Evolutionary conservation across 2,113 vertebrate species (phyloP), one percentile per base, ranked within the genome.

Genomic region (Barnardius zonarius): DNA sequence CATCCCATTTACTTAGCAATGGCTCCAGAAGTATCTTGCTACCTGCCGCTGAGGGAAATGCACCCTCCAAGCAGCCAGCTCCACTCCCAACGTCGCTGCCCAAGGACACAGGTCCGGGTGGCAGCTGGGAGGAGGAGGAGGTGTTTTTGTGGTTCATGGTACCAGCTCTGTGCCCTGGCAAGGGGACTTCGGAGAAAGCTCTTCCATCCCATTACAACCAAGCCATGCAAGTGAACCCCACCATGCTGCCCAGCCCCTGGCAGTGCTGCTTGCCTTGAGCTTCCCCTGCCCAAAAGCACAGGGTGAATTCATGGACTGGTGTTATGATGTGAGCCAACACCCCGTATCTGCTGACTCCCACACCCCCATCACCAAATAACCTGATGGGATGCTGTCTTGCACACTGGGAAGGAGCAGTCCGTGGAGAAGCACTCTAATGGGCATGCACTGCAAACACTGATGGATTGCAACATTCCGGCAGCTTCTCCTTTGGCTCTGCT

Each of bases 131-230:
- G 57, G 28, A 28, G 9, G 17, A 51, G 9, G 12, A 17, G 51
- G 24, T 39, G 35, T 25, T 77, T 44, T 23, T 66, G 24, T 19
- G 46, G 23, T 35, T 17, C 28, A 3, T 18, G 49, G 25, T 18
- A 43, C 23, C 33, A 25, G 17, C 30, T 43, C 30, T 37, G 22
- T 49, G 10, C 61, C 33, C 5, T 16, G 24, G 30, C 2, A 3
- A 52, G 16, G 30, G 31, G n/a, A 61, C 35, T n/a, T 48, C 41
- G 51, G n/a, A 57, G 30, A 48, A 74, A 13, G 46, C 27, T 66
- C 17, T 20, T 80, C 44, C 39, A 41, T 10, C 10, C 12, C 0
- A 0, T 31, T 41, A 54, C 0, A 2, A 30, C 35, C 2, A 1
- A 79, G 39, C 67, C 7, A 1, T 8, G 19, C 8, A 24, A 88